Conservation (phyloP, 2,888 invertebrate genomes). For the Dryomyza anilis region DNA sequence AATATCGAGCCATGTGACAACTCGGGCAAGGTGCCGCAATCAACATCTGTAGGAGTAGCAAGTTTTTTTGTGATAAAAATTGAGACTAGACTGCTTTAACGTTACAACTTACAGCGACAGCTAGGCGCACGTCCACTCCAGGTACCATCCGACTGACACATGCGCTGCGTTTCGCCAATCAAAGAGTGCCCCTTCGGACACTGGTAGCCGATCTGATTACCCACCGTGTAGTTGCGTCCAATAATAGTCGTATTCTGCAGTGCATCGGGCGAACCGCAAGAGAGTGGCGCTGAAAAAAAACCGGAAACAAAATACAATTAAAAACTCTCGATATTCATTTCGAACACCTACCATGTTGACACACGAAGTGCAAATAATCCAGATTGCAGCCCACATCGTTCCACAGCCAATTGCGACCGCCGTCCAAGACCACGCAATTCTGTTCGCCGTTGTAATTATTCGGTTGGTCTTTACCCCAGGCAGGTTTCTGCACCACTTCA, state of each 20-base stretch:
- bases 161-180: slow-evolving; percentile 71
- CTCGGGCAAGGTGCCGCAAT: slow-evolving; percentile 73
- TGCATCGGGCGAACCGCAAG: slow-evolving; percentile 88
- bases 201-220: slow-evolving; percentile 72
- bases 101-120: slow-evolving; percentile 77
- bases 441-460: slow-evolving; percentile 96
- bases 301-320: too few relatives aligned
- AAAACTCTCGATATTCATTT: too few relatives aligned
- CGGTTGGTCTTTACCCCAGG: slow-evolving; percentile 94
- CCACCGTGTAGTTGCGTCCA: slow-evolving; percentile 73
- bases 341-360: slow-evolving; percentile 85
- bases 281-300: slow-evolving; percentile 75
- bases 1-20: slow-evolving; percentile 76
- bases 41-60: slow-evolving; percentile 69
- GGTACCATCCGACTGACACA: slow-evolving; percentile 76
- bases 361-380: slow-evolving; percentile 91
- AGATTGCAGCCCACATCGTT: slow-evolving; percentile 94
- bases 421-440: slow-evolving; percentile 92
- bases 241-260: slow-evolving; percentile 80
- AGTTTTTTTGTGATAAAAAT: too few relatives aligned
- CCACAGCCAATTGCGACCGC: slow-evolving; percentile 89
- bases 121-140: slow-evolving; percentile 83
- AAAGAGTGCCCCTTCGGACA: slow-evolving; percentile 86
- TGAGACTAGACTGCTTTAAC: too few relatives aligned
- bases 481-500: slow-evolving; percentile 76